Percentiles rank a stretch among this genome's conserved stretches.
phyloP scores from a whole-genome alignment of 2,888 invertebrate species.

The Cosmia pyralina region DNA sequence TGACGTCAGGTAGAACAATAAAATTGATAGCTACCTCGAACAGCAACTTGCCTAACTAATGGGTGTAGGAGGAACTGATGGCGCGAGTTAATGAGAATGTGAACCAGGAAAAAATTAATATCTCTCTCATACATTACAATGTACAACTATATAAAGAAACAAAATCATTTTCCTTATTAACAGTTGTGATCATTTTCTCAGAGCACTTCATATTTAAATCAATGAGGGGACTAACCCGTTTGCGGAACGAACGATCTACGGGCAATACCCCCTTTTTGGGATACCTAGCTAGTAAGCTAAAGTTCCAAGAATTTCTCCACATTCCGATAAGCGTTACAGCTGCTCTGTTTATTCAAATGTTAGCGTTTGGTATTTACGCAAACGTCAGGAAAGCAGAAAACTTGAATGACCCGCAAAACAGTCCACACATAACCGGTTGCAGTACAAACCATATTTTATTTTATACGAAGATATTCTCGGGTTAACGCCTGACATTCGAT shows the following conservation, averaged over 20 bases:
- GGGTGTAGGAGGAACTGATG: background rate
- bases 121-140: background rate
- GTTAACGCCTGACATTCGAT: slow-evolving; percentile 60
- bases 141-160: slow-evolving; percentile 6
- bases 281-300: slow-evolving; percentile 1
- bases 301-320: slow-evolving; percentile 4
- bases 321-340: slow-evolving; percentile 26
- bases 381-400: slow-evolving; percentile 34
- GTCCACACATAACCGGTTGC: slow-evolving; percentile 45
- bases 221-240: slow-evolving; percentile 21
- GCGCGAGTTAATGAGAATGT: background rate
- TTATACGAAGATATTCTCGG: slow-evolving; percentile 42
- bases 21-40: background rate
- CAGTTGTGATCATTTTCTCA: slow-evolving; percentile 14
- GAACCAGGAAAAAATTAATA: slow-evolving; percentile 1
- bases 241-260: background rate
- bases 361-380: slow-evolving; percentile 34
- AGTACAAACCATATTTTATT: slow-evolving; percentile 44
- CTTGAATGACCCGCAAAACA: slow-evolving; percentile 50
- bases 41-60: background rate
- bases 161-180: slow-evolving; percentile 18
- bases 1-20: background rate
- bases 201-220: slow-evolving; percentile 2
- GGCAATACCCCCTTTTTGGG: slow-evolving; percentile 17
- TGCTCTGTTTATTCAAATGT: slow-evolving; percentile 46